A percentile compares a stretch with the other conserved stretches of the same genome.
These are phyloP conservation scores for Heterotilapia buettikoferi DNA, from an alignment of 2,113 vertebrate species.

Conservation along the genomic window DNA sequence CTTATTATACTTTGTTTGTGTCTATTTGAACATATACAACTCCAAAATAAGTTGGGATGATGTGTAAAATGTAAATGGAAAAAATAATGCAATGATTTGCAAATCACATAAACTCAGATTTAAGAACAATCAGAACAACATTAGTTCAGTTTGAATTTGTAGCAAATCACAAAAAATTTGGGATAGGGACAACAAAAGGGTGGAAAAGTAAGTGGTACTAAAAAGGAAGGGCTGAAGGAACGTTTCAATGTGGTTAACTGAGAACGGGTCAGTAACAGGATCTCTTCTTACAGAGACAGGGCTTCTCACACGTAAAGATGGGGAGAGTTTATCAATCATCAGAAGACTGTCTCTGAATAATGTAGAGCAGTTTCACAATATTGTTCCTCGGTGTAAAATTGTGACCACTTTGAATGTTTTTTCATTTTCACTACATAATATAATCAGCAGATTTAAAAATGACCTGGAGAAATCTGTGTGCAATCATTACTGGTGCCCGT, in stretches of 20 bases:
- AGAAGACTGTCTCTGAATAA: neutral
- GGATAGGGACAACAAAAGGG: neutral
- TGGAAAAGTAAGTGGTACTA: neutral
- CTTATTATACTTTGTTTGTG: neutral
- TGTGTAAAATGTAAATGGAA: neutral
- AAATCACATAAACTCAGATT: neutral
- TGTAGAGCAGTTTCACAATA: neutral
- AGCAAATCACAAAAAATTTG: neutral
- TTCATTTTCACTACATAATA: neutral
- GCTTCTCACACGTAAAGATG: neutral
- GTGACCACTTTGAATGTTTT: neutral
- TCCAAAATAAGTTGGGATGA: neutral
- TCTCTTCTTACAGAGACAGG: neutral
- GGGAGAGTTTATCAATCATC: neutral
- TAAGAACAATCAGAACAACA: neutral
- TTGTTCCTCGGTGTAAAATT: neutral
- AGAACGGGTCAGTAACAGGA: neutral
- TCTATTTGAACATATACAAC: neutral
- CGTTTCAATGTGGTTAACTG: fast-evolving
- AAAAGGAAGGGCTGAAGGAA: neutral
- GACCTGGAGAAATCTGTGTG: neutral
- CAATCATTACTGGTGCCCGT: neutral
- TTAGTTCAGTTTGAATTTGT: neutral
- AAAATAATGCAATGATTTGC: neutral
- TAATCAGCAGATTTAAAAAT: neutral